Evolutionary conservation across 2,113 vertebrate species (phyloP).

Genomic region (Platichthys stellatus): DNA sequence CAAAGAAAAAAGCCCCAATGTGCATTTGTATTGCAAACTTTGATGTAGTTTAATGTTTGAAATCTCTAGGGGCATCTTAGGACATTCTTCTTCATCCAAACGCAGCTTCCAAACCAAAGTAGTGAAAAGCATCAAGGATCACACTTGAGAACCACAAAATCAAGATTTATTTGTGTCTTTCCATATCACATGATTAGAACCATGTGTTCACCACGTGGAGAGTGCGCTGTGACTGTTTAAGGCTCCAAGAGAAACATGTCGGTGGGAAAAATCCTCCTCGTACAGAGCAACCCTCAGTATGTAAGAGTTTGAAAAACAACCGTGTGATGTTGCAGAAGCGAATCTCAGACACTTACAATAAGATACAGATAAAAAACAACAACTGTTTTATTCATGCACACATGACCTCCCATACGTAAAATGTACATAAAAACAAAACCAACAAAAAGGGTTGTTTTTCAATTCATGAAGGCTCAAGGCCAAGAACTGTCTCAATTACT

Average conservation of each 20-base stretch:
- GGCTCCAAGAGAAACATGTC: constrained; percentile 19
- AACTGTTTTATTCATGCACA: neutral
- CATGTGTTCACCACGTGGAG: constrained; percentile 72
- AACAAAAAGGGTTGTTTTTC: too few relatives aligned
- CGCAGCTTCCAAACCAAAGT: neutral
- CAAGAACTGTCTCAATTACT: too few relatives aligned
- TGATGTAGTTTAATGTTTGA: too few relatives aligned
- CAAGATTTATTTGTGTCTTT: constrained; percentile 38
- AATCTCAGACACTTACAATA: neutral
- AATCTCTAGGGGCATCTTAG: too few relatives aligned
- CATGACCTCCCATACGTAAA: too few relatives aligned
- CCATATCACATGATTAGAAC: constrained; percentile 60
- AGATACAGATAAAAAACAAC: neutral
- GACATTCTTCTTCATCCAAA: neutral
- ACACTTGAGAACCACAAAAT: neutral
- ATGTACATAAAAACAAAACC: neutral
- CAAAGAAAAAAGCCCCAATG: too few relatives aligned
- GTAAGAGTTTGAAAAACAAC: neutral
- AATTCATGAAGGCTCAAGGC: too few relatives aligned
- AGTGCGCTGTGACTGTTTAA: constrained; percentile 31
- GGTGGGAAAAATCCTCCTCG: neutral
- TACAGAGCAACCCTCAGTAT: neutral
- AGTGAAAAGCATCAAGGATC: neutral
- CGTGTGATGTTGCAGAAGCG: too few relatives aligned
- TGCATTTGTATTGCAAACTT: too few relatives aligned